Evolutionary conservation across 2,888 invertebrate genomes (phyloP).

Genomic region (Ceratothoa steindachneri): DNA sequence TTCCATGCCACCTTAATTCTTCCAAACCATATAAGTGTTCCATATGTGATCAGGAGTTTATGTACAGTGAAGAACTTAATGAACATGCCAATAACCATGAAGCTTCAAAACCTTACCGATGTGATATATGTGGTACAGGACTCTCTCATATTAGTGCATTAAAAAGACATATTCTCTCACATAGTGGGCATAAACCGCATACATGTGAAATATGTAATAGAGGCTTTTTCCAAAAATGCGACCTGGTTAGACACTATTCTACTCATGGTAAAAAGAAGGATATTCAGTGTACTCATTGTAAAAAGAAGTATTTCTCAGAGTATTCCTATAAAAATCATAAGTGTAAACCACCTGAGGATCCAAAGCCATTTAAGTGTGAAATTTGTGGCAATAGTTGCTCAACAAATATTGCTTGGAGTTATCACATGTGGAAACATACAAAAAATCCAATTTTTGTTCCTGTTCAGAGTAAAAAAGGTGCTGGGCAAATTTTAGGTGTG

Average conservation of each 20-base stretch:
- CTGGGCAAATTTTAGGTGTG: neutral
- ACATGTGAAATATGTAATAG: constrained; percentile 39
- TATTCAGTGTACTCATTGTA: constrained; percentile 36
- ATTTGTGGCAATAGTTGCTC: constrained; percentile 47
- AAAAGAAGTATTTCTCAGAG: constrained; percentile 41
- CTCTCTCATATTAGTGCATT: constrained; percentile 42
- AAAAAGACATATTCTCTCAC: constrained; percentile 35
- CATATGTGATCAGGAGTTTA: constrained; percentile 42
- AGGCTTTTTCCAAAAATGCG: constrained; percentile 44
- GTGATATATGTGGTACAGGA: constrained; percentile 45
- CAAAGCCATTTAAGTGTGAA: constrained; percentile 43
- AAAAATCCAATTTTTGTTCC: constrained; percentile 47
- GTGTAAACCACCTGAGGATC: constrained; percentile 40
- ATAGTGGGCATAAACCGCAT: constrained; percentile 42
- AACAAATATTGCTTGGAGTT: constrained; percentile 46
- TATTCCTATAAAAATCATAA: constrained; percentile 43
- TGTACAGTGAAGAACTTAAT: constrained; percentile 35
- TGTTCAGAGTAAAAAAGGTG: constrained; percentile 23
- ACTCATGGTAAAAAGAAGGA: constrained; percentile 41
- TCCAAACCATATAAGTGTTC: constrained; percentile 44
- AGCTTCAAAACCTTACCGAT: constrained; percentile 45
- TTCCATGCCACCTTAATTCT: constrained; percentile 6
- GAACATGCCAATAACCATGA: constrained; percentile 42
- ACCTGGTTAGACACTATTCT: constrained; percentile 37
- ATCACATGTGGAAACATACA: constrained; percentile 48